Conservation (phyloP, 2,888 invertebrate species). For the Luperina testacea region DNA sequence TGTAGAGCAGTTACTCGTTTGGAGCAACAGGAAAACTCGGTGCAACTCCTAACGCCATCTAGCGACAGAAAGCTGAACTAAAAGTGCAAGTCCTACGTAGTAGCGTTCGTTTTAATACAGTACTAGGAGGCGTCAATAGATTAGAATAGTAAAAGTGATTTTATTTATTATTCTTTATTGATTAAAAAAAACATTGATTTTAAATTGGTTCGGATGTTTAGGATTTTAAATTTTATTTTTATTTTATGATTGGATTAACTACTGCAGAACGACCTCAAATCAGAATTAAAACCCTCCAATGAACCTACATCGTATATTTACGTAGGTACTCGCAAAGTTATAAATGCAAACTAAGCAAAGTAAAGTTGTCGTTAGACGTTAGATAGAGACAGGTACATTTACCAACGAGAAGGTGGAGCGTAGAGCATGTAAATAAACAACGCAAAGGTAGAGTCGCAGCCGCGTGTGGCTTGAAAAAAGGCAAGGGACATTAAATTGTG, state of each 20-base stretch:
- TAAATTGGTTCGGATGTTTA: not conserved
- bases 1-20: too few species aligned
- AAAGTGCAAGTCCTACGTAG: conserved; percentile 56
- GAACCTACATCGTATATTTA: not conserved
- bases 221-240: not conserved
- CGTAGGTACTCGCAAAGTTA: conserved; percentile 19
- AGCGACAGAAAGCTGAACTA: conserved; percentile 79
- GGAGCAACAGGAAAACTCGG: not conserved
- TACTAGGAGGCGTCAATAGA: not conserved
- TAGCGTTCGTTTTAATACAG: not conserved
- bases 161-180: not conserved
- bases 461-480: conserved; percentile 50
- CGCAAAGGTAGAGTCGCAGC: conserved; percentile 50
- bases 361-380: conserved; percentile 72
- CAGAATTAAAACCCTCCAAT: conserved; percentile 1
- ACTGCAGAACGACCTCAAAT: conserved; percentile 6
- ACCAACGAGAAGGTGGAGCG: conserved; percentile 81
- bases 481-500: conserved; percentile 57
- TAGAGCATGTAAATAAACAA: conserved; percentile 80
- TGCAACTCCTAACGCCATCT: conserved; percentile 81
- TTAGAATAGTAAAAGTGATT: not conserved
- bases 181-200: not conserved
- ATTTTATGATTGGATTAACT: not conserved
- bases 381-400: conserved; percentile 84
- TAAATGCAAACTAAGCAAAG: conserved; percentile 52